Evolutionary conservation across 2,113 vertebrate genomes (phyloP), one percentile per base, ranked within the genome.

Genomic region (Zosterops lateralis): DNA sequence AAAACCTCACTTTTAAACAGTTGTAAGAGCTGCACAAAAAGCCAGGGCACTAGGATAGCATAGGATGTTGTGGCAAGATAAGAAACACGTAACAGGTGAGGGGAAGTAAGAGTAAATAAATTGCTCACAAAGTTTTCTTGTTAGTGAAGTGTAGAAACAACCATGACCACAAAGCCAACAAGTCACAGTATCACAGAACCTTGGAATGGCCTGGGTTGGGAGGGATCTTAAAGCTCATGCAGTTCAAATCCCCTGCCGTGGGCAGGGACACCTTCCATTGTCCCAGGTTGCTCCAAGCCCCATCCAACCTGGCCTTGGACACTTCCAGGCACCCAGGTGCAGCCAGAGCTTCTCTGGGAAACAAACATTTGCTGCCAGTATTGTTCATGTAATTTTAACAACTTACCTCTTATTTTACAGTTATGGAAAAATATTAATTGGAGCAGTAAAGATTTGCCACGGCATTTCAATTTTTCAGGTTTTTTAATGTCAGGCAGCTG

Each of bases 31-130:
- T 57, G 47, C 48, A 64, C 32, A 56, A 58, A 54, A 60, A 74
- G 11, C 4, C 34, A 44, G 50, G 54, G 34, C 45, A 57, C 4
- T 26, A 21, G 36, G 28, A 57, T 17, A 40, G 6, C 4, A 8
- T 0, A 50, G 47, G 25, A 16, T 58, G 15, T 10, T 51, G 73
- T 5, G 2, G 48, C 24, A 71, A 51, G 68, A 47, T 14, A 31
- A 40, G 19, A 38, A 77, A 50, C 2, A 3, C 0, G 0, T 61
- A 60, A 56, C 29, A 76, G 64, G 42, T 48, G 32, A 81, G 29
- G 34, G 24, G 51, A 1, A 20, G n/a, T 28, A 71, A 38, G 77
- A 89, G 12, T 18, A 62, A 78, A 75, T 31, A 84, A 91, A 58
- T 9, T 8, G 6, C 12, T 28, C 28, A 79, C 9, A 51, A 66